Evolutionary conservation across 1,140 invertebrate species (phyloP), one percentile per base, ranked within the genome.

Genomic region (Papilio xuthus): DNA sequence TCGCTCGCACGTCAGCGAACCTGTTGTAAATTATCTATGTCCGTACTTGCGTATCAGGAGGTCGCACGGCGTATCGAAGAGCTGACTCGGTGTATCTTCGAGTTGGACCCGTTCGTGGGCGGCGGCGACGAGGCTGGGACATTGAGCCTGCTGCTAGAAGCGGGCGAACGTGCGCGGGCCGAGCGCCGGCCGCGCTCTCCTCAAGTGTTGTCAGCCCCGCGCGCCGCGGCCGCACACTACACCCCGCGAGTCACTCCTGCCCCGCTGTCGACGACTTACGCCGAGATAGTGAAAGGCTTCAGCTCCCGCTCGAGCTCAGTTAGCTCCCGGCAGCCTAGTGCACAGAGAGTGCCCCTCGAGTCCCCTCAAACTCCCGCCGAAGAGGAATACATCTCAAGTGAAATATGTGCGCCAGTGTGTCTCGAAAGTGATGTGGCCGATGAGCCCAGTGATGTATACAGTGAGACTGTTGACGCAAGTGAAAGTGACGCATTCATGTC

Each of bases 241-340:
- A 70, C 44, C 10, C 96, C 96, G 0, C 96, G 96, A 42, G 96
- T 96, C 13, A 95, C 97, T 96, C 96, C 76, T 73, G 37, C 42
- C 10, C 96, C 96, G 0, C 96, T 96, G 42, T 96, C 96, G 12
- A 95, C 96, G 15, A 95, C 97, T 41, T 97, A 97, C 88, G 97
- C 97, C 8, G 96, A 97, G 89, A 96, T 97, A 78, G 94, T 97
- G 12, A 95, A 95, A 72, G 96, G 97, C 69, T 88, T 93, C 60
- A 93, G 93, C 84, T 91, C 90, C 44, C 83, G 89, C 80, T 91
- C 89, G 74, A 88, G 88, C 81, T 92, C 92, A 18, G 82, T 83
- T 10, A 80, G 82, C 56, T 85, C 87, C 70, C 80, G 86, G 71
- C 82, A 85, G 28, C 82, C 81, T 28, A 87, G 87, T 60, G 81